Conservation (phyloP, 2,888 invertebrate genomes). For the Kuschelorhynchus macadamiae region DNA sequence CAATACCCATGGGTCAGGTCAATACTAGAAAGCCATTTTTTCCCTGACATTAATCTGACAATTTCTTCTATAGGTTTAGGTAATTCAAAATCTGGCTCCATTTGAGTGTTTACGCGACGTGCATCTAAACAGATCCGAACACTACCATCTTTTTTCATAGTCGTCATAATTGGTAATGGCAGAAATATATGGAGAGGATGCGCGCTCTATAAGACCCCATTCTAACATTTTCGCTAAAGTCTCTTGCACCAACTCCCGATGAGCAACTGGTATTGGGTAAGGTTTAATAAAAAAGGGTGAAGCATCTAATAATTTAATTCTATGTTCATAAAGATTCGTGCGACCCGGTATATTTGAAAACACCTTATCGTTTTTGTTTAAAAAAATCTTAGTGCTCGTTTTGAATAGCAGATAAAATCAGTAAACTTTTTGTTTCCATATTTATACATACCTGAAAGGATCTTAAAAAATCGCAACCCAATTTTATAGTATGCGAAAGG, state of each 20-base stretch:
- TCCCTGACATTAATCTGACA: constrained; percentile 35
- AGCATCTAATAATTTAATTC: constrained; percentile 19
- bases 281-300: constrained; percentile 18
- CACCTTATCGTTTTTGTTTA: too few relatives aligned
- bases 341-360: constrained; percentile 10
- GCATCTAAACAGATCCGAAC: constrained; percentile 39
- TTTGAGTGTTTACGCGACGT: constrained; percentile 42
- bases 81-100: constrained; percentile 57
- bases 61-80: constrained; percentile 50
- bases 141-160: constrained; percentile 26
- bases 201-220: constrained; percentile 21
- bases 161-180: constrained; percentile 33
- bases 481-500: too few relatives aligned
- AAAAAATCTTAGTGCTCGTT: too few relatives aligned
- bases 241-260: constrained; percentile 12
- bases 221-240: constrained; percentile 34
- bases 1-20: constrained; percentile 45
- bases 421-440: too few relatives aligned
- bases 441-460: too few relatives aligned
- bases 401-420: too few relatives aligned
- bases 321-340: constrained; percentile 24
- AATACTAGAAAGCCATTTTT: constrained; percentile 2
- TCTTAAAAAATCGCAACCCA: too few relatives aligned
- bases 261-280: constrained; percentile 34
- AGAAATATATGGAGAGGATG: constrained; percentile 27